Evolutionary conservation across 37 sponge, comb jelly and placozoan genomes (phyloP).

Genomic region (Chondrilla cf. caribensis): DNA sequence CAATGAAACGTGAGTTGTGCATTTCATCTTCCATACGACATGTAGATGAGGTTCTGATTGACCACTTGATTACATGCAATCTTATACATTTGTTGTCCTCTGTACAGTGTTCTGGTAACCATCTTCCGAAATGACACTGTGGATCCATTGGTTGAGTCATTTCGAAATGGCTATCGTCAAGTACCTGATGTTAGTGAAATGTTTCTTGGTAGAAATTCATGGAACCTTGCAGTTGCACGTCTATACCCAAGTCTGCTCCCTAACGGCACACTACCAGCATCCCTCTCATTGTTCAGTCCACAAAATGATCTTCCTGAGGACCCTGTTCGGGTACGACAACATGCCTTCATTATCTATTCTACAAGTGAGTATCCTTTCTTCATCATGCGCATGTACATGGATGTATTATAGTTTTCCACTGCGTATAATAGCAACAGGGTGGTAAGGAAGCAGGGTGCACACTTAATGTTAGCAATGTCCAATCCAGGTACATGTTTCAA

Average conservation of each 20-base stretch:
- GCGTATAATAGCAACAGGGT: too few species aligned
- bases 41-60: too few species aligned
- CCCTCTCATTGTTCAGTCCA: neutral
- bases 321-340: neutral
- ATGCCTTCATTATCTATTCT: neutral
- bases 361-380: neutral
- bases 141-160: neutral
- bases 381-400: neutral
- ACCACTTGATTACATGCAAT: neutral
- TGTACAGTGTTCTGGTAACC: neutral
- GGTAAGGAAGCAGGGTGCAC: too few species aligned
- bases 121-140: neutral
- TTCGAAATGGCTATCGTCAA: neutral
- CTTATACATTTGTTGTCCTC: too few species aligned
- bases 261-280: neutral
- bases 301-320: neutral
- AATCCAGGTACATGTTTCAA: too few species aligned
- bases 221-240: neutral
- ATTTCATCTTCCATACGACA: neutral
- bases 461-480: too few species aligned
- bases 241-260: neutral
- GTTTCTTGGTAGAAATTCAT: neutral
- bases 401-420: too few species aligned
- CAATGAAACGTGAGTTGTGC: conserved; percentile 54
- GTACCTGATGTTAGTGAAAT: neutral